Evolutionary conservation across 2,113 vertebrate genomes (phyloP).

Genomic region (Oenanthe oenanthe): DNA sequence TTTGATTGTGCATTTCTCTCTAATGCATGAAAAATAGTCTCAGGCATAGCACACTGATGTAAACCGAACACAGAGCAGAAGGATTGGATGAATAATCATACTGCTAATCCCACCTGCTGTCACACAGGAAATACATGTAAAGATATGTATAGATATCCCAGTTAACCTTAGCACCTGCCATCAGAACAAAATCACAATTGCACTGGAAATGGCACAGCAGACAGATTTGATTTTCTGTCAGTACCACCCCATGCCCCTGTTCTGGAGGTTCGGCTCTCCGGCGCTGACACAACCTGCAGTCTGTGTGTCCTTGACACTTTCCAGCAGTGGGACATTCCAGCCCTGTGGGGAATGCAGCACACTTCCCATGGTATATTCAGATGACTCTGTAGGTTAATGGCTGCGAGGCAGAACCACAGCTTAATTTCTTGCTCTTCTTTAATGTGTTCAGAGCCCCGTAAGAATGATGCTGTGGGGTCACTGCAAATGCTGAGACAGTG

Average conservation of each 20-base stretch:
- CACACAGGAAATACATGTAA: constrained; percentile 19
- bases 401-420: not conserved
- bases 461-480: not conserved
- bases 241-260: not conserved
- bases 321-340: not conserved
- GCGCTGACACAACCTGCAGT: not conserved
- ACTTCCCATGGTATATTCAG: not conserved
- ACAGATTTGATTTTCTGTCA: not conserved
- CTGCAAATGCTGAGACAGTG: not conserved
- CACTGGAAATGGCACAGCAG: not conserved
- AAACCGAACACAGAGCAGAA: not conserved
- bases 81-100: constrained; percentile 41
- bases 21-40: constrained; percentile 35
- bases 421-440: not conserved
- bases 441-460: not conserved
- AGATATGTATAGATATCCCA: constrained; percentile 8
- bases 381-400: not conserved
- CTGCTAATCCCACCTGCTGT: constrained; percentile 44
- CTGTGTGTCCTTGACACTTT: not conserved
- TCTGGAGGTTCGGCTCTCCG: not conserved
- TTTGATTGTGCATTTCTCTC: constrained; percentile 43
- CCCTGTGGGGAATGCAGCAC: not conserved
- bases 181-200: not conserved
- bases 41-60: not conserved
- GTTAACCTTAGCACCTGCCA: constrained; percentile 9